Base-by-base conservation (phyloP, 1,140 invertebrate genomes). In the Drosophila guanche region DNA sequence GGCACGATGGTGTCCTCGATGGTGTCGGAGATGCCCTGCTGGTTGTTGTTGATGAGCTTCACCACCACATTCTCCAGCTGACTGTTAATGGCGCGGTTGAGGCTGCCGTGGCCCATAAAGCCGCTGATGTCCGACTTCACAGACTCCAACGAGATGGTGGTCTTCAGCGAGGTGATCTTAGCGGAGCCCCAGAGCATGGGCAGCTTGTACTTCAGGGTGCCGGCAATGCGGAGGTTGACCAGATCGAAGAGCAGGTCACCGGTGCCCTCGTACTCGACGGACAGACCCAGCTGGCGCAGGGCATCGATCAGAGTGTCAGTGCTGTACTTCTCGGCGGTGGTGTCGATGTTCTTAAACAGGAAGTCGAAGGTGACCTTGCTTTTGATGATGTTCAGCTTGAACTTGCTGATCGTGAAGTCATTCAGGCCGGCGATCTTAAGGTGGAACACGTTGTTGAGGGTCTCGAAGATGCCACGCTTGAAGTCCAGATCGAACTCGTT, bases 161-260 rank as follows among this genome's bases (percentile, higher is more conserved):
- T 83, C 56, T 90, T 79, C 50, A 91, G 59, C 1, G 89, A 90
- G 14, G 65, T 68, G 47, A 91, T 90, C 58, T 90, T 90, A 7
- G 84, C 88, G 6, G 90, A 91, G 12, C 90, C 90, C 89, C 89
- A 90, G 52, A 91, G 42, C 12, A 91, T 46, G 23, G 90, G 90
- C 22, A 90, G 66, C 50, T 91, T 91, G 66, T 91, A 91, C 27
- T 76, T 90, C 42, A 91, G 23, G 6, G 47, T 62, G 46, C 89
- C 90, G 25, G 70, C 76, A 25, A 91, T 52, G 37, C 89, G 86
- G 37, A 91, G 50, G 55, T 91, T 89, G 40, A 78, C 55, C 65
- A 91, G 37, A 55, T 83, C 83, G 42, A 91, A 90, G 7, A 83
- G 53, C 48, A 91, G 29, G 1, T 68, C 53, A 23, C 90, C 90